phyloP scores from a whole-genome alignment of 2,888 invertebrate genomes.

The Meiosimyza decipiens region DNA sequence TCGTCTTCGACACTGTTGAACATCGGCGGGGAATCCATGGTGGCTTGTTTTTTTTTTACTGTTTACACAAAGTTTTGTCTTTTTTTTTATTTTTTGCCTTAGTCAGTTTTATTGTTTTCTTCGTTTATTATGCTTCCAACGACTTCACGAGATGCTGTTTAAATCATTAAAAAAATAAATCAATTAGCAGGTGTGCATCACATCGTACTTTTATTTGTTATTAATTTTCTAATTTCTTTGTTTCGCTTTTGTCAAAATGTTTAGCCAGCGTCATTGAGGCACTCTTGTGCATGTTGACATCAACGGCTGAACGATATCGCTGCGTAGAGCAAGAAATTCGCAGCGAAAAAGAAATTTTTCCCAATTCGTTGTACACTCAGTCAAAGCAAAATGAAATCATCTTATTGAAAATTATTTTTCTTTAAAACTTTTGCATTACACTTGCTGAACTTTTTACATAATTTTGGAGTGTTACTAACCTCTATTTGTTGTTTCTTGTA shows the following conservation, averaged over 20 bases:
- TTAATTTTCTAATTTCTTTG: slow-evolving; percentile 1
- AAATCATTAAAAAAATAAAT: slow-evolving; percentile 3
- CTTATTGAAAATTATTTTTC: slow-evolving; percentile 37
- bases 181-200: background rate
- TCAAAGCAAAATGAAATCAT: slow-evolving; percentile 63
- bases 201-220: background rate
- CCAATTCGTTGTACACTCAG: slow-evolving; percentile 12
- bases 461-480: slow-evolving; percentile 9
- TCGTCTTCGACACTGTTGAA: slow-evolving; percentile 67
- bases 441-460: background rate
- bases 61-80: slow-evolving; percentile 10
- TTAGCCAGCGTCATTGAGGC: slow-evolving; percentile 1
- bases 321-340: background rate
- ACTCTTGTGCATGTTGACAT: background rate
- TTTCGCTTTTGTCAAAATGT: slow-evolving; percentile 1
- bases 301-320: background rate
- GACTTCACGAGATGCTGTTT: background rate
- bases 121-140: background rate
- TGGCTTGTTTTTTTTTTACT: slow-evolving; percentile 29
- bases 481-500: background rate
- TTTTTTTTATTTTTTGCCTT: background rate
- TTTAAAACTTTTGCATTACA: background rate
- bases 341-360: slow-evolving; percentile 27
- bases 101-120: slow-evolving; percentile 32
- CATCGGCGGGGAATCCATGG: slow-evolving; percentile 64